Evolutionary conservation across 2,888 invertebrate genomes (phyloP).

Genomic region (Keiferia lycopersicella): DNA sequence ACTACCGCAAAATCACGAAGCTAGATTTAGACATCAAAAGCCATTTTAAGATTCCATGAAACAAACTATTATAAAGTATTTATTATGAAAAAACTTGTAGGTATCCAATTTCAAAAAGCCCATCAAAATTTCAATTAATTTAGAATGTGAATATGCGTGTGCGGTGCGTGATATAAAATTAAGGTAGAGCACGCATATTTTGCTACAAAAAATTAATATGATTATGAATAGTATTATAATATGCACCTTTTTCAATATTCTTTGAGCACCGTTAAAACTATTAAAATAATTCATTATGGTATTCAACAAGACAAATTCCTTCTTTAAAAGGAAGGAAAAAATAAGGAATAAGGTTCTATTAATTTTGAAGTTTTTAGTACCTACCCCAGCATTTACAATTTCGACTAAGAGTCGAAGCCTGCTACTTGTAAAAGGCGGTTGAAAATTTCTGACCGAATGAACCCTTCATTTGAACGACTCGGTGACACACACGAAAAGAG

Average conservation of each 20-base stretch:
- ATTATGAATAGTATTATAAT: constrained; percentile 36
- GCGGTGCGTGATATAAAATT: constrained; percentile 39
- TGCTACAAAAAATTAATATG: constrained; percentile 39
- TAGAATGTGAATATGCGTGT: constrained; percentile 28
- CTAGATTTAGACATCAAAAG: neutral
- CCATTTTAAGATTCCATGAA: neutral
- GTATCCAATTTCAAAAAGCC: constrained; percentile 9
- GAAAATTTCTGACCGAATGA: too few relatives aligned
- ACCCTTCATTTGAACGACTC: too few relatives aligned
- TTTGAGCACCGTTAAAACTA: neutral
- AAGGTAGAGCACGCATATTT: constrained; percentile 45
- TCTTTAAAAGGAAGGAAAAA: too few relatives aligned
- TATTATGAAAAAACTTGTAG: neutral
- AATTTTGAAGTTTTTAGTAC: too few relatives aligned
- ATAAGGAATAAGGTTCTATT: too few relatives aligned
- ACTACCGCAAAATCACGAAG: neutral
- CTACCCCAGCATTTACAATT: too few relatives aligned
- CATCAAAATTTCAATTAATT: constrained; percentile 25
- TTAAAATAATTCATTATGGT: neutral
- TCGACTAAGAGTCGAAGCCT: too few relatives aligned
- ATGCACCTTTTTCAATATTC: neutral
- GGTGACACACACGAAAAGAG: too few relatives aligned
- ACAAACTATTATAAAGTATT: neutral
- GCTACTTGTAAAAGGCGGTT: too few relatives aligned
- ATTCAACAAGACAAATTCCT: too few relatives aligned